Percentiles rank a stretch among this genome's conserved stretches.
These are phyloP conservation scores for Hydriomena furcata DNA, from an alignment of 2,888 invertebrate species.

Conservation along the genomic window DNA sequence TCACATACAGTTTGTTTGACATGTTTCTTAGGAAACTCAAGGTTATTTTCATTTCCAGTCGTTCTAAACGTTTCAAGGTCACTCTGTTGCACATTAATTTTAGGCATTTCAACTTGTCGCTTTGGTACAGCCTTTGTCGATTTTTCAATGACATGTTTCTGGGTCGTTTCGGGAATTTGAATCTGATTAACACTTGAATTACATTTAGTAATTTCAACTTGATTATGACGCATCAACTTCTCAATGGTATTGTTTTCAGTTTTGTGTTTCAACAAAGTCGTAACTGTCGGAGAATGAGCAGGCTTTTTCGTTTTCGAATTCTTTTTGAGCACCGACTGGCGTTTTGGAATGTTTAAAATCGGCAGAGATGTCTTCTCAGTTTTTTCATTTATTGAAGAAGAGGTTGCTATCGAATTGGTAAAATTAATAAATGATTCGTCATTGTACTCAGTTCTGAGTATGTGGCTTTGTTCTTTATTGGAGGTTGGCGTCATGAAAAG, in stretches of 20 bases:
- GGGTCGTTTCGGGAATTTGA: not conserved
- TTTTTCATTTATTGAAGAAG: conserved; percentile 4
- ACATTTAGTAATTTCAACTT: conserved; percentile 7
- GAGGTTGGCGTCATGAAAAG: conserved; percentile 16
- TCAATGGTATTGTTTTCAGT: not conserved
- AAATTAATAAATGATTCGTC: conserved; percentile 8
- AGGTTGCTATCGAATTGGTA: conserved; percentile 4
- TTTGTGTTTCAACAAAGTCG: not conserved
- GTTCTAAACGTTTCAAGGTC: not conserved
- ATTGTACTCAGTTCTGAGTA: conserved; percentile 7
- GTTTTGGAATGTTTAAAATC: conserved; percentile 3
- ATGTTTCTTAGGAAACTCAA: conserved; percentile 12
- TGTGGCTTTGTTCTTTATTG: not conserved
- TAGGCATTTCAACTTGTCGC: not conserved
- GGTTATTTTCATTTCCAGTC: not conserved
- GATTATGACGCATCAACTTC: conserved; percentile 11
- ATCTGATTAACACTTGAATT: conserved; percentile 2
- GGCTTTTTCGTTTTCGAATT: conserved; percentile 10
- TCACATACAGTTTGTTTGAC: not conserved
- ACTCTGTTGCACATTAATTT: not conserved
- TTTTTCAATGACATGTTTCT: conserved; percentile 3
- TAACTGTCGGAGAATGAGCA: not conserved
- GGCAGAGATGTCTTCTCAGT: conserved; percentile 7
- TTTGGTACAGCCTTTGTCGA: not conserved
- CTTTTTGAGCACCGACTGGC: conserved; percentile 9